A percentile compares a stretch with the other conserved stretches of the same genome.
These are phyloP conservation scores for Atta cephalotes DNA, from an alignment of 1,140 invertebrate species.

Conservation along the genomic window DNA sequence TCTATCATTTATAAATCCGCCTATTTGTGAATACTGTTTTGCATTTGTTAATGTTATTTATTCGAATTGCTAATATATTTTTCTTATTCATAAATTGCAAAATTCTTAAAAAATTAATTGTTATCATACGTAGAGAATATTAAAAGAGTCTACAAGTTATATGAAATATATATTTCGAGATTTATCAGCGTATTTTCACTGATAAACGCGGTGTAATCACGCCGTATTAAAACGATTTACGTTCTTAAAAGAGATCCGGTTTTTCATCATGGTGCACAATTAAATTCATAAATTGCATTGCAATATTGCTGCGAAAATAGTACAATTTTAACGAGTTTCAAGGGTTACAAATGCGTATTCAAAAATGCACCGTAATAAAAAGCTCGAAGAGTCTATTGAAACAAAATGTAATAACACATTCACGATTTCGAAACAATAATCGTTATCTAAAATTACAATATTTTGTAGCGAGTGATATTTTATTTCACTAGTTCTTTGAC, in stretches of 20 bases:
- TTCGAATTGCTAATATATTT: background rate
- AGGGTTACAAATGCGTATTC: conserved; percentile 5
- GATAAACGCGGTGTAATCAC: conserved; percentile 14
- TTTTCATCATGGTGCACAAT: conserved; percentile 41
- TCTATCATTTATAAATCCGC: conserved; percentile 35
- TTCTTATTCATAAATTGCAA: conserved; percentile 1
- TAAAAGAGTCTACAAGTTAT: background rate
- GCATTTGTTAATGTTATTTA: conserved; percentile 49
- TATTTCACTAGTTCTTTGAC: conserved; percentile 43
- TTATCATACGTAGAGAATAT: background rate
- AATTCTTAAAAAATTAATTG: conserved; percentile 26
- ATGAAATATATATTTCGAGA: conserved; percentile 2
- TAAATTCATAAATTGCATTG: conserved; percentile 44
- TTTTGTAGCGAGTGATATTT: conserved; percentile 43
- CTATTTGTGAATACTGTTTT: conserved; percentile 44
- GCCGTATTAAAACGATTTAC: conserved; percentile 28
- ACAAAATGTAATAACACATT: conserved; percentile 34
- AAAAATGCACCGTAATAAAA: conserved; percentile 29
- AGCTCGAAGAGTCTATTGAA: conserved; percentile 30
- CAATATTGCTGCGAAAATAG: conserved; percentile 25
- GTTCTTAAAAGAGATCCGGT: conserved; percentile 28
- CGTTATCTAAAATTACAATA: conserved; percentile 53
- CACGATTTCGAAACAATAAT: conserved; percentile 39
- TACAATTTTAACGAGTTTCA: conserved; percentile 35
- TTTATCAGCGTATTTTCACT: background rate